These are phyloP conservation scores for Drosophila fuyamai DNA, from an alignment of 1,140 invertebrate genomes.

Conservation along the genomic window DNA sequence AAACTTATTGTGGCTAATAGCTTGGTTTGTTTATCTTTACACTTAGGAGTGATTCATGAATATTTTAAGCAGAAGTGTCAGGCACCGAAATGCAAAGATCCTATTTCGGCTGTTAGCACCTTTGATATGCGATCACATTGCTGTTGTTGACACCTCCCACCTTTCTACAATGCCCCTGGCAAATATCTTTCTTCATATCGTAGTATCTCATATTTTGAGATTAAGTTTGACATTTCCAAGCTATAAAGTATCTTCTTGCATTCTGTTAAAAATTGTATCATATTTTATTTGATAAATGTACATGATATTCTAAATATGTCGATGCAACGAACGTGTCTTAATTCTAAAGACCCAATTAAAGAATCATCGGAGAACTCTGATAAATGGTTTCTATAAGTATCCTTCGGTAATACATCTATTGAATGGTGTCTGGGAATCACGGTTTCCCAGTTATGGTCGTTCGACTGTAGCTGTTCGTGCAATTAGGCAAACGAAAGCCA, in stretches of 20 bases:
- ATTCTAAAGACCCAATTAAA: too few species aligned
- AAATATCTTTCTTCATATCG: neutral
- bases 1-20: neutral
- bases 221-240: too few species aligned
- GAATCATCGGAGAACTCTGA: too few species aligned
- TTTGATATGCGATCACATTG: neutral
- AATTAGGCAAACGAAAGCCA: conserved; percentile 33
- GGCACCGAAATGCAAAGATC: neutral
- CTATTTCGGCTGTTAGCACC: neutral
- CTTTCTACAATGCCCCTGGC: neutral
- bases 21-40: neutral
- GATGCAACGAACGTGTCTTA: too few species aligned
- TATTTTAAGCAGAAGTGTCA: neutral
- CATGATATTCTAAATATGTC: too few species aligned
- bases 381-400: too few species aligned
- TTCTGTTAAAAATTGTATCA: too few species aligned
- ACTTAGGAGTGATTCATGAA: neutral
- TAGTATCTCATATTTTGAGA: too few species aligned
- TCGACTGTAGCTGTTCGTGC: neutral
- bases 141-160: neutral
- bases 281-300: too few species aligned
- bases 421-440: neutral
- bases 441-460: neutral
- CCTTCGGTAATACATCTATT: neutral
- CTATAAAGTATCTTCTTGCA: too few species aligned